These are phyloP conservation scores for Champsocephalus gunnari DNA, from an alignment of 2,797 vertebrate species.

Conservation along the genomic window DNA sequence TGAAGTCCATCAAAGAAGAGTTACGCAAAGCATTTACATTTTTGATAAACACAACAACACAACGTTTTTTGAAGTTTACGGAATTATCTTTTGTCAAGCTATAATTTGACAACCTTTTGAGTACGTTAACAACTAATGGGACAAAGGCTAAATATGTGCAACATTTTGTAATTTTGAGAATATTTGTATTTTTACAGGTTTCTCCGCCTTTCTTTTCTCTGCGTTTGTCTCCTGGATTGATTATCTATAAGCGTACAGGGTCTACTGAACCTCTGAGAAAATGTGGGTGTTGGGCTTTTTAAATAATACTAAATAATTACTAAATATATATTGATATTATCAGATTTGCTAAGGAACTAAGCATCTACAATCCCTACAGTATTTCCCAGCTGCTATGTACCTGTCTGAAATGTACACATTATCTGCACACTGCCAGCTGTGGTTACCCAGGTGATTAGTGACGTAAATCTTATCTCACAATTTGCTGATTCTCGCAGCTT, in stretches of 20 bases:
- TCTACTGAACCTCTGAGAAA: background rate
- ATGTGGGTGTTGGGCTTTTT: background rate
- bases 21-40: too few species aligned
- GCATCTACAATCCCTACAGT: slow-evolving; percentile 5
- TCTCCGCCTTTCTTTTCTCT: too few species aligned
- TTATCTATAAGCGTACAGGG: background rate
- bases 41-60: too few species aligned
- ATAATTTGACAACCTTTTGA: background rate
- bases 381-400: background rate
- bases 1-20: too few species aligned
- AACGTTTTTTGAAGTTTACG: too few species aligned
- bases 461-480: background rate
- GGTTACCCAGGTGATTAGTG: slow-evolving; percentile 4
- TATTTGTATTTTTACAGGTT: too few species aligned
- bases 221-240: background rate
- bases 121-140: too few species aligned
- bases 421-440: slow-evolving; percentile 11
- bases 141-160: too few species aligned
- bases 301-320: slow-evolving; percentile 1
- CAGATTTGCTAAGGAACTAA: background rate
- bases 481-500: slow-evolving; percentile 26
- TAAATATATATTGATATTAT: background rate
- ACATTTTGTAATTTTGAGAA: too few species aligned
- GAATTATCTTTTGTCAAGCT: too few species aligned
- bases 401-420: slow-evolving; percentile 1